Conservation (phyloP, 2,113 vertebrate genomes). For the Centrocercus urophasianus region DNA sequence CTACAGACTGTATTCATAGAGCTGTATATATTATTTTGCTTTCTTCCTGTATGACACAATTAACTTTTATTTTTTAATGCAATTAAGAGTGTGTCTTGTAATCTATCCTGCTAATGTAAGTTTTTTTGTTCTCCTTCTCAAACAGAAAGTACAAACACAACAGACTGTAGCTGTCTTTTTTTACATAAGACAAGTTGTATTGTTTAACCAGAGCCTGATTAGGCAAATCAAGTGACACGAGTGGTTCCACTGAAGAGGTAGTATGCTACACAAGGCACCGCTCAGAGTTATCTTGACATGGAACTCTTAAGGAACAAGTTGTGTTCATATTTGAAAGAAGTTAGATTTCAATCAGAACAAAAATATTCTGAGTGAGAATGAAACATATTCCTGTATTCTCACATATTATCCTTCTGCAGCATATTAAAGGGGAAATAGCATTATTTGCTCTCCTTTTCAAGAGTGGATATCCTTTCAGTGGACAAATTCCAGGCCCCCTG, state of each 20-base stretch:
- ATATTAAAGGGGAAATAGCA: not conserved
- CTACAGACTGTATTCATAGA: not conserved
- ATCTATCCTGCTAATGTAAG: not conserved
- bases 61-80: slow-evolving; percentile 26
- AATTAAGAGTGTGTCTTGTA: slow-evolving; percentile 23
- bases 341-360: not conserved
- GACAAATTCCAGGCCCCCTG: not conserved
- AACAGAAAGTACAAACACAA: slow-evolving; percentile 17
- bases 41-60: not conserved
- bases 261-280: not conserved
- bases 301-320: not conserved
- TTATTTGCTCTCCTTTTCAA: not conserved
- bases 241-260: not conserved
- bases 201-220: slow-evolving; percentile 53
- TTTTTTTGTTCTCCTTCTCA: slow-evolving; percentile 31
- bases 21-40: not conserved
- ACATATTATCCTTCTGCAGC: not conserved
- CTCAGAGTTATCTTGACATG: slow-evolving; percentile 16
- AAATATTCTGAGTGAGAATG: not conserved
- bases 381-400: not conserved
- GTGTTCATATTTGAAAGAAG: not conserved
- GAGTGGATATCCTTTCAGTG: not conserved
- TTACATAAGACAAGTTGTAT: not conserved
- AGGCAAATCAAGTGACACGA: slow-evolving; percentile 20
- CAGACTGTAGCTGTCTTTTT: slow-evolving; percentile 43